Base-by-base conservation (phyloP, 2,797 vertebrate genomes). In the Mareca penelope region DNA sequence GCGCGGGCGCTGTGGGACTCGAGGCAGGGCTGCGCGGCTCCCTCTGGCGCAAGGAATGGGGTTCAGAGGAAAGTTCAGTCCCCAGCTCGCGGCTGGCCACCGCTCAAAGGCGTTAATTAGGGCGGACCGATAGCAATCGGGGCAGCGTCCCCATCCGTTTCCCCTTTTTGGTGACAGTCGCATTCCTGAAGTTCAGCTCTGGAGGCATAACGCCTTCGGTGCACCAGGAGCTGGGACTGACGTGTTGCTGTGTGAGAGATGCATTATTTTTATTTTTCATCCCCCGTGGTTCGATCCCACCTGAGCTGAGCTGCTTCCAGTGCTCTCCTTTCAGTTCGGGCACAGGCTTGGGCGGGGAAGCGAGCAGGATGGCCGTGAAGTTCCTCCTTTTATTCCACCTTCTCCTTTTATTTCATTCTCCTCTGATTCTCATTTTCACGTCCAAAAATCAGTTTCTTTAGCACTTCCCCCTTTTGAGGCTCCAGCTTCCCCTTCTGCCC, bases 91-190 rank as follows among this genome's bases (percentile, higher is more conserved):
- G 81, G 95, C 88, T 97, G 94, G 95, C 96, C 13, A 75, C 84
- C 0, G 24, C 92, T 96, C 96, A 95, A 94, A 96, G 90, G 94
- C 88, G 57, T 90, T 97, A 96, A 97, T 97, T 91, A 15, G 80
- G 60, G 69, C 0, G 17, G 57, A 67, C 13, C 35, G 91, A 95
- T 63, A 22, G 68, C 33, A 1, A 10, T 28, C 1, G 19, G 95
- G 87, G 26, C 94, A 42, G 46, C 73, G 68, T 67, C 76, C 79
- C 84, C 35, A 4, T 48, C 86, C 22, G 1, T 35, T 73, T 76
- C 53, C 75, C 42, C 42, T 44, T 29, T 57, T 57, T 6, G 61
- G 50, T 89, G 78, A 8, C 75, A 13, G 50, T 72, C 81, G 0
- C 80, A 55, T 87, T 91, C 93, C 93, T 3, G 81, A n/a, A 79